Base-by-base conservation (phyloP, 2,888 invertebrate species). In the Agapostemon virescens region DNA sequence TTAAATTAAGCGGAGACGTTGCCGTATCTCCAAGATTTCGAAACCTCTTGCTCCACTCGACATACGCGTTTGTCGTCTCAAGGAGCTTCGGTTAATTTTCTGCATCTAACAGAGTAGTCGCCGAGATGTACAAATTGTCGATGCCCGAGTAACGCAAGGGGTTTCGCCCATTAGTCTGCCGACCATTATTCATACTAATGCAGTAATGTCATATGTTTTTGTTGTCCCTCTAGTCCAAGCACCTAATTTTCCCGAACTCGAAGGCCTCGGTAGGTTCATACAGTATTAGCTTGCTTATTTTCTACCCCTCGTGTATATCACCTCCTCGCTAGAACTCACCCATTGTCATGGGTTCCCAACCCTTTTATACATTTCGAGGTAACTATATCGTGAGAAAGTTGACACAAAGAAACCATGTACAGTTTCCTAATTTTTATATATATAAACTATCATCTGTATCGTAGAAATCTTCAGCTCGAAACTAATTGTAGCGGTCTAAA, bases 231-330 rank as follows among this genome's bases (percentile, higher is more conserved):
- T 93, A 94, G 94, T 94, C 93, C 94, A 94, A 93, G 94, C 94
- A 93, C 94, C 94, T 93, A 93, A 94, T 93, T 94, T 94, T 93
- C 94, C 94, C 93, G 94, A 94, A 93, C 94, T 94, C 90, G 94
- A 94, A 93, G 94, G 93, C 92, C 93, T 94, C 93, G 94, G 94
- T 94, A 95, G 93, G 94, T 94, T 93, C 90, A 92, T 92, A 92
- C 91, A 91, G 91, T 92, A 91, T 92, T 92, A 91, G 90, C 90
- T 90, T 90, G 88, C 87, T 90, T 85, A 89, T 87, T 87, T 84
- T 71, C 67, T 69, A n/a, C 38, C 66, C 13, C 69, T 36, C 86
- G 84, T 84, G 77, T 84, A 79, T 79, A 79, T 79, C 84, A 84
- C 82, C 52, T 42, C 63, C 20, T 74, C n/a, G 63, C 63, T 63